A percentile compares a stretch with the other conserved stretches of the same genome.
These are phyloP conservation scores for Tetramorium parvispinum DNA, from an alignment of 1,140 invertebrate genomes.

Conservation along the genomic window DNA sequence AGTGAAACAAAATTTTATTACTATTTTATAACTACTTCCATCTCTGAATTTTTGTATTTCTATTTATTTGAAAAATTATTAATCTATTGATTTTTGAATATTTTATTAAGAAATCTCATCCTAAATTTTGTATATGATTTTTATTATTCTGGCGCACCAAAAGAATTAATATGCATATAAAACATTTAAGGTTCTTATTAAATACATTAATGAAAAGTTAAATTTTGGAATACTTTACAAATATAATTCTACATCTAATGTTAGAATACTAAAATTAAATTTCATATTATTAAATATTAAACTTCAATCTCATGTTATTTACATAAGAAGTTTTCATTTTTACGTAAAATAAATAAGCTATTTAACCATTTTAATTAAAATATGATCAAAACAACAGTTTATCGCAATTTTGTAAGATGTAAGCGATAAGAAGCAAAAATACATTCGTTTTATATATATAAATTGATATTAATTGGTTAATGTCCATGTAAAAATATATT, in stretches of 20 bases:
- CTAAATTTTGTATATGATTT: background rate
- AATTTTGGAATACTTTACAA: background rate
- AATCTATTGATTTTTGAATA: background rate
- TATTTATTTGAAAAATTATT: background rate
- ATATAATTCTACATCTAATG: slow-evolving; percentile 13
- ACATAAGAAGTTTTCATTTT: background rate
- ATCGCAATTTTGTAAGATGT: background rate
- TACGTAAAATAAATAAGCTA: slow-evolving; percentile 1
- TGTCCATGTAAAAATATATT: slow-evolving; percentile 38
- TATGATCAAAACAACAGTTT: background rate
- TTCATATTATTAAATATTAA: background rate
- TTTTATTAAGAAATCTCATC: background rate
- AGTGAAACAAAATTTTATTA: slow-evolving; percentile 5
- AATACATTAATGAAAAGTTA: background rate
- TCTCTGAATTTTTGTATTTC: background rate
- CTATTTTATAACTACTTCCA: too few relatives aligned
- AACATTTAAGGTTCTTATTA: background rate
- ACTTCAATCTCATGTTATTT: background rate
- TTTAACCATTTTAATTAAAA: background rate
- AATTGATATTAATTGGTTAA: slow-evolving; percentile 46
- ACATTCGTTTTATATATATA: slow-evolving; percentile 11
- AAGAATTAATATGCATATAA: background rate
- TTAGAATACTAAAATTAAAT: background rate
- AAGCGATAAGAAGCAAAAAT: slow-evolving; percentile 24
- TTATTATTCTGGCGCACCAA: background rate